Evolutionary conservation across 2,113 vertebrate genomes (phyloP).

Genomic region (Arvicanthis niloticus): DNA sequence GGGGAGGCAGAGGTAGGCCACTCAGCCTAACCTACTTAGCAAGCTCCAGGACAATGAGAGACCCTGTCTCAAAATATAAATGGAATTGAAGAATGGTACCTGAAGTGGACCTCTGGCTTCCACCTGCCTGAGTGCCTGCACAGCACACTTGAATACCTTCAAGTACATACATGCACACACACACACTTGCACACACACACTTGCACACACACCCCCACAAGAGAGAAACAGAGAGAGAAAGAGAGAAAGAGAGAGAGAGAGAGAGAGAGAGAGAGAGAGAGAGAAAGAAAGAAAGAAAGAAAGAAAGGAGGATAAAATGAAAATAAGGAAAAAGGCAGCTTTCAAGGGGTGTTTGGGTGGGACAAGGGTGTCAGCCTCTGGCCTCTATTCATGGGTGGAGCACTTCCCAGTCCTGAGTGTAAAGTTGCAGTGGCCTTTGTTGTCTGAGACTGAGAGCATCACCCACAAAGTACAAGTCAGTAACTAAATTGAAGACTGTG

Average conservation of each 20-base stretch:
- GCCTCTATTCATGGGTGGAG: neutral
- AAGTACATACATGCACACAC: neutral
- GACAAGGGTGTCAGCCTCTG: neutral
- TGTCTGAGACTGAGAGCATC: neutral
- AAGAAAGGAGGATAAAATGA: neutral
- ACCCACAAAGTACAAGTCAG: conserved; percentile 23
- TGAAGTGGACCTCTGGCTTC: neutral
- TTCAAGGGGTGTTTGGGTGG: neutral
- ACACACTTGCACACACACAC: too few relatives aligned
- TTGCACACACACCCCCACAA: neutral
- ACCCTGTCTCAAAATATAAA: neutral
- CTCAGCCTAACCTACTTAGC: neutral
- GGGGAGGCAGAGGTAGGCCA: neutral
- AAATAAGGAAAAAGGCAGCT: neutral
- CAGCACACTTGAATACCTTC: too few relatives aligned
- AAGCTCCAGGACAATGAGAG: neutral
- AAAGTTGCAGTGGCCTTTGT: neutral
- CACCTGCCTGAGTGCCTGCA: too few relatives aligned
- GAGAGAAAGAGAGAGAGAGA: too few relatives aligned
- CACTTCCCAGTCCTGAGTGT: neutral
- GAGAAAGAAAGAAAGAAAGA: neutral
- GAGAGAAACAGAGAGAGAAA: too few relatives aligned
- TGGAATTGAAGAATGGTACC: too few relatives aligned
- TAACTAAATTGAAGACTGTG: conserved; percentile 13
- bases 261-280: too few relatives aligned